Percentiles rank a stretch among this genome's conserved stretches.
Conservation (phyloP, 1,140 invertebrate species). For the Temnothorax longispinosus region DNA sequence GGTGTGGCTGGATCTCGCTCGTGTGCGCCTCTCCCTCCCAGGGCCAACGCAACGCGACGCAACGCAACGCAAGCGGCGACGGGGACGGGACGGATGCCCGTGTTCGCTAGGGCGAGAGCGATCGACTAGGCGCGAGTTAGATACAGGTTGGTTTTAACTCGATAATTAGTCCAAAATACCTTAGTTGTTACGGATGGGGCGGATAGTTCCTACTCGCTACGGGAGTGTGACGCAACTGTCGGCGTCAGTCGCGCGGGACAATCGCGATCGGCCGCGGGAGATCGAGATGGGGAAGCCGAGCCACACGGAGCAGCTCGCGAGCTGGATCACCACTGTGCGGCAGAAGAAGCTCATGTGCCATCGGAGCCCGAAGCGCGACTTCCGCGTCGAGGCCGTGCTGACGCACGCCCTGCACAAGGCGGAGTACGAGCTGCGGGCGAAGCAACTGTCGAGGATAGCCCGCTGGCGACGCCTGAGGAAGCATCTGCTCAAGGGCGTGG, state of each 20-base stretch:
- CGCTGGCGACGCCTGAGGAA: slow-evolving; percentile 82
- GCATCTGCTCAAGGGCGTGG: slow-evolving; percentile 66
- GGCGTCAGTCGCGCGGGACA: background rate
- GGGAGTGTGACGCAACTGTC: background rate
- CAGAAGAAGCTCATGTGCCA: slow-evolving; percentile 82
- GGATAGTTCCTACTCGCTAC: background rate
- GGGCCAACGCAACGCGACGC: background rate
- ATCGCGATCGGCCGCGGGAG: slow-evolving; percentile 33
- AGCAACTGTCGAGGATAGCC: slow-evolving; percentile 80
- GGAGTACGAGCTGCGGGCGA: slow-evolving; percentile 81
- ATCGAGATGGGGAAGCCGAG: slow-evolving; percentile 71
- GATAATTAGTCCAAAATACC: slow-evolving; percentile 68
- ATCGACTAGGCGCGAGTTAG: slow-evolving; percentile 74
- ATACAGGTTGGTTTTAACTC: slow-evolving; percentile 81
- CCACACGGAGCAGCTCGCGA: slow-evolving; percentile 78
- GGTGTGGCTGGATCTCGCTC: slow-evolving; percentile 70
- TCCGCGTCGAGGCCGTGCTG: slow-evolving; percentile 84
- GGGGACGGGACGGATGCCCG: too few species aligned
- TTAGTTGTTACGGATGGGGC: slow-evolving; percentile 40
- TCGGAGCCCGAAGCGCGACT: slow-evolving; percentile 79
- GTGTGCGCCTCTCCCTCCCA: background rate
- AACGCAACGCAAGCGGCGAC: too few species aligned
- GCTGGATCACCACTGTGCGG: slow-evolving; percentile 85
- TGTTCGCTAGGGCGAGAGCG: background rate
- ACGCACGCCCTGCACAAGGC: slow-evolving; percentile 80